Base-by-base conservation (phyloP, 2,113 vertebrate species). In the Daubentonia madagascariensis region DNA sequence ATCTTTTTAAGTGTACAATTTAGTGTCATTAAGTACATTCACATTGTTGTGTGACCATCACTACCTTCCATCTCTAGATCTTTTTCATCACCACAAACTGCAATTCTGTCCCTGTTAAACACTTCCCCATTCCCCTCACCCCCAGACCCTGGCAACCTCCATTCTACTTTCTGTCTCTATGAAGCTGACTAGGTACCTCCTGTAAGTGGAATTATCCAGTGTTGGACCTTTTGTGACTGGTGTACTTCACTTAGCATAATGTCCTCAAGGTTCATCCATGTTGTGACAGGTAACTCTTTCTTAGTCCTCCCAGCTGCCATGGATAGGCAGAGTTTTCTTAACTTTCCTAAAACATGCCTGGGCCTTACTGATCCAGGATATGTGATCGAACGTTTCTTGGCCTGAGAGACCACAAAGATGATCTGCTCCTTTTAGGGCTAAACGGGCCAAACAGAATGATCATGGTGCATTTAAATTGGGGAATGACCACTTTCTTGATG, bases 171-270 rank as follows among this genome's bases (percentile, higher is more conserved):
- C 54, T 3, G 23, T 37, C 65, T 32, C 85, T 37, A 2, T 3
- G 84, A 37, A 13, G 0, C 35, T 8, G n/a, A 43, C 73, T 11
- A 14, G 20, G 35, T 5, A 28, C 48, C 40, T 59, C 37, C 43
- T 17, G 5, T 2, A 30, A 22, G 30, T 1, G 68, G 28, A 43
- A 20, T 10, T 37, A 3, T 0, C 3, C 30, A 0, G 1, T 2
- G 6, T 37, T 10, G 9, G 43, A 13, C 22, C 11, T 32, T 8
- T 30, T 0, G 1, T 50, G 67, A 14, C 40, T 4, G 18, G 35
- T 79, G 32, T 5, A 6, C 11, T 52, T 18, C 17, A 6, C 50
- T 6, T 4, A 3, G 23, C 23, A 30, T 0, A 9, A 40, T 3
- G 18, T 12, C 67, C 9, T 25, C 30, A 0, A 20, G 23, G 40